Base-by-base conservation (phyloP, 2,888 invertebrate genomes). In the Hyposoter didymator region DNA sequence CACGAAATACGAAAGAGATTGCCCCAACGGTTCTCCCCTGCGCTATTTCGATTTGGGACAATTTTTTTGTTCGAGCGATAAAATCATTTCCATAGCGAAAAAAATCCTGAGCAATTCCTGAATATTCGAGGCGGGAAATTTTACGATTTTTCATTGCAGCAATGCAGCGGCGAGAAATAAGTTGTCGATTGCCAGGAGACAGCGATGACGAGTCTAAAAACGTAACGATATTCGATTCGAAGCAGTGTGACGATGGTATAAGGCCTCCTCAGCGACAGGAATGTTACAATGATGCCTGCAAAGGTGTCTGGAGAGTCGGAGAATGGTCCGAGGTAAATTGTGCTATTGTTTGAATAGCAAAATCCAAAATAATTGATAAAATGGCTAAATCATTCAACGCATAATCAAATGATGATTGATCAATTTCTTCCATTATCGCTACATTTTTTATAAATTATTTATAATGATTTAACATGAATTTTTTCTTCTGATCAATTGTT, bases 221-320 rank as follows among this genome's bases (percentile, higher is more conserved):
- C 94, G 95, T 94, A 75, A 95, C 94, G 84, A 93, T 92, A 88
- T 95, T 94, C 90, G 96, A 95, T 85, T 92, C 94, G 8, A 93
- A 94, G 5, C 95, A 95, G 83, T 99, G 99, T 92, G 96, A 97
- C 90, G 95, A 96, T 88, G 95, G 95, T 86, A 95, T 95, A 47
- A 96, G 96, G 90, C 99, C 99, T 0, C 95, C 96, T 74, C 96
- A 96, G 89, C 96, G 96, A 45, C 96, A 97, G 91, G 97, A 98
- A 91, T 99, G 99, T 91, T 96, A 96, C 91, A 97, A 96, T 91
- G 95, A 96, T 87, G 96, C 96, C n/a, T 99, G 99, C 94, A 96
- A 96, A 90, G 97, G 98, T 0, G 96, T 97, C 74, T 99, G 99
- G 99, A 96, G 97, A 85, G 97, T 97, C 5, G 98, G 98, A 10